Conservation (phyloP, 2,888 invertebrate species). For the Drosophila rellima region DNA sequence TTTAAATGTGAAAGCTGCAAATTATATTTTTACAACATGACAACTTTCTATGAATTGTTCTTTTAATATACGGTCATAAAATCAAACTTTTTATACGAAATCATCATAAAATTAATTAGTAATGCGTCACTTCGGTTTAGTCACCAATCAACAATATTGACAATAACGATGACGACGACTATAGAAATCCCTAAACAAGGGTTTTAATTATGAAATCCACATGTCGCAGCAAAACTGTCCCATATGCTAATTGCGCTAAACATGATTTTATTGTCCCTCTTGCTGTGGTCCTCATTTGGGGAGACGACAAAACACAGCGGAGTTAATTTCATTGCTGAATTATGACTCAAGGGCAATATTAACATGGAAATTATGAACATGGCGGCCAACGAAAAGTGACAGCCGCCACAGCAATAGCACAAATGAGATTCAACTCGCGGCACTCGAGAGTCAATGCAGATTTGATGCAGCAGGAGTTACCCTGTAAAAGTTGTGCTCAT, state of each 20-base stretch:
- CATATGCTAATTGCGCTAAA: slow-evolving; percentile 65
- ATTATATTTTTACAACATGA: no score
- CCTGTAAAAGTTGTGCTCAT: neutral
- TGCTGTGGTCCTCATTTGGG: slow-evolving; percentile 23
- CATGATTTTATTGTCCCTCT: slow-evolving; percentile 44
- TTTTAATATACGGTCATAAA: neutral
- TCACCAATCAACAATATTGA: slow-evolving; percentile 5
- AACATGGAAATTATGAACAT: slow-evolving; percentile 81
- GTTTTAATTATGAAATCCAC: slow-evolving; percentile 31
- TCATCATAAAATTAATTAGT: slow-evolving; percentile 36
- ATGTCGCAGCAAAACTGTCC: slow-evolving; percentile 29
- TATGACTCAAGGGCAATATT: slow-evolving; percentile 80
- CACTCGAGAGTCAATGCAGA: neutral
- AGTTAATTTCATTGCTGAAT: slow-evolving; percentile 77
- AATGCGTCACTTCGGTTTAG: slow-evolving; percentile 11
- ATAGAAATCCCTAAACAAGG: slow-evolving; percentile 22
- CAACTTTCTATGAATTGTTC: no score
- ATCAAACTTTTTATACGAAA: neutral
- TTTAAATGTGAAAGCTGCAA: no score
- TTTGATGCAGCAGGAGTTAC: neutral
- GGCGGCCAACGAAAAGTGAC: slow-evolving; percentile 59
- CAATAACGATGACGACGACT: neutral
- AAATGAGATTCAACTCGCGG: neutral
- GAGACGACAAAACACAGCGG: slow-evolving; percentile 47
- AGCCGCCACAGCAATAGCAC: slow-evolving; percentile 45